Conservation (phyloP, 2,888 invertebrate genomes). For the Rhamnusium bicolor region DNA sequence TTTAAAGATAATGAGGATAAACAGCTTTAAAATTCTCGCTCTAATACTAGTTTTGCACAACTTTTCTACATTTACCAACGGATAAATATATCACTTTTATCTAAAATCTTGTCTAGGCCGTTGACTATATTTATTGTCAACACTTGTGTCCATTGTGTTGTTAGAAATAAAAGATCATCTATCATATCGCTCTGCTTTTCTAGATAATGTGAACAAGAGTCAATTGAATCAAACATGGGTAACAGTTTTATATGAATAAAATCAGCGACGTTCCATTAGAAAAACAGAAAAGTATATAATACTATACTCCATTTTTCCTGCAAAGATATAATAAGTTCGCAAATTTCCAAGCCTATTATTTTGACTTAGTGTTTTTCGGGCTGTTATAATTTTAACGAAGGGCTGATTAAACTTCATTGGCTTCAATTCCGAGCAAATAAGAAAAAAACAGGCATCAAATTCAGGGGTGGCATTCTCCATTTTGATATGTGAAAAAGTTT, state of each 20-base stretch:
- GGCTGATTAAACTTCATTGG: too few species aligned
- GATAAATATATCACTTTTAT: neutral
- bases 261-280: neutral
- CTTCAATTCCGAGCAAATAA: too few species aligned
- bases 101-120: neutral
- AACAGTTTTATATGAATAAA: neutral
- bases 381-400: too few species aligned
- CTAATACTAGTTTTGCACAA: neutral
- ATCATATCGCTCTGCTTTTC: neutral
- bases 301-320: too few species aligned
- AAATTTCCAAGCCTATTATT: too few species aligned
- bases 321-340: too few species aligned
- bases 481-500: too few species aligned
- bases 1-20: constrained; percentile 17
- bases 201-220: neutral
- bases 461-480: too few species aligned
- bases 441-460: too few species aligned
- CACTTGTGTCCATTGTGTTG: neutral
- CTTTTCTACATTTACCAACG: neutral
- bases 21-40: neutral
- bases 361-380: too few species aligned
- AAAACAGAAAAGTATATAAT: too few species aligned
- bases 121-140: neutral
- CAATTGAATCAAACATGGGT: neutral
- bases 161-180: neutral